phyloP scores from a whole-genome alignment of 2,797 vertebrate genomes.

The Alcedo quadribrachys region DNA sequence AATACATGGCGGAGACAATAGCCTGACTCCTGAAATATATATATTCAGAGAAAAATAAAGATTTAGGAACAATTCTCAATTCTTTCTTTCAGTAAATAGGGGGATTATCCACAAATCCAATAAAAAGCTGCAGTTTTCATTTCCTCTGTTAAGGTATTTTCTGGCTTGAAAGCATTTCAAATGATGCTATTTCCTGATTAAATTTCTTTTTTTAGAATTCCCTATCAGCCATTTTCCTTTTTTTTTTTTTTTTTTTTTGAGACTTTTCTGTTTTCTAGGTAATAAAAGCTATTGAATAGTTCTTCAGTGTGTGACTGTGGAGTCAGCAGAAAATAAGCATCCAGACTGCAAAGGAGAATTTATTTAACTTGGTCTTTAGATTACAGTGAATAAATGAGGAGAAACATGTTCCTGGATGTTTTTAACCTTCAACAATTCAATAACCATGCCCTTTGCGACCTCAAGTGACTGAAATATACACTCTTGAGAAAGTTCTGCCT shows the following conservation, averaged over 20 bases:
- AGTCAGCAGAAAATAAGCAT: conserved; percentile 52
- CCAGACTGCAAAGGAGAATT: conserved; percentile 1
- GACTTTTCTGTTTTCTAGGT: not conserved
- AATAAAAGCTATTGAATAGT: conserved; percentile 35
- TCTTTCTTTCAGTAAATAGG: not conserved
- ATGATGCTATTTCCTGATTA: not conserved
- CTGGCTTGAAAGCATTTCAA: not conserved
- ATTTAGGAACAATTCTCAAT: not conserved
- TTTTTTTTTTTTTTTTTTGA: not conserved
- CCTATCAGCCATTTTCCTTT: not conserved
- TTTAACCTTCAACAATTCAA: conserved; percentile 35
- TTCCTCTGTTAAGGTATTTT: not conserved
- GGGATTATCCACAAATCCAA: conserved; percentile 35
- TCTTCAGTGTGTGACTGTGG: not conserved
- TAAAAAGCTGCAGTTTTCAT: not conserved
- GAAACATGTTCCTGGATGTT: conserved; percentile 30
- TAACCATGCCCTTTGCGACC: not conserved
- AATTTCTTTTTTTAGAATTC: not conserved
- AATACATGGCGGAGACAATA: not conserved
- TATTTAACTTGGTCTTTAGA: conserved; percentile 31
- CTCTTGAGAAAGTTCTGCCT: not conserved
- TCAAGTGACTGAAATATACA: not conserved
- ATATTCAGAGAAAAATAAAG: conserved; percentile 8
- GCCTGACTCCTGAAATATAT: not conserved
- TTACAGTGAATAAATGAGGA: conserved; percentile 12